Base-by-base conservation (phyloP, 2,797 vertebrate species). In the Rhynchotus rufescens region DNA sequence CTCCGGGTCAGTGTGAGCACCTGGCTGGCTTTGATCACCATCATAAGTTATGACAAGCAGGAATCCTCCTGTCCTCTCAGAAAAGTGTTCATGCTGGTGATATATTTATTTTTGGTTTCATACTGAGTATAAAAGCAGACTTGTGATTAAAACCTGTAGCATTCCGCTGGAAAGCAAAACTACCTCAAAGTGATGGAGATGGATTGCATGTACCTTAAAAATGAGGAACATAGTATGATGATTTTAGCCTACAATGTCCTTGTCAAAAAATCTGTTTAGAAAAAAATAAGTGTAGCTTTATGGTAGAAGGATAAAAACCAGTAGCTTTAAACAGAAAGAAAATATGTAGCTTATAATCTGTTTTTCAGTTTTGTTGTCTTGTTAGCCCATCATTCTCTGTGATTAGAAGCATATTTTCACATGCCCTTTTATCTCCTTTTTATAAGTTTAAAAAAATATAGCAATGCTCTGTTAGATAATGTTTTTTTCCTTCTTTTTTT, bases 11-110 rank as follows among this genome's bases (percentile, higher is more conserved):
- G 49, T 71, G 80, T 34, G 66, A 91, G 47, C 77, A 94, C 76
- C 85, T 90, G 87, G 45, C n/a, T 84, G 40, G 20, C 87, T 97
- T 96, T 96, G 95, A 94, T 96, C 91, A 89, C 54, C 57, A 56
- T 94, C 92, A 93, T 88, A 92, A 95, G 76, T 89, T 94, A 93
- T 91, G 94, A 94, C 91, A 96, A 94, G 73, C 72, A 96, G 81
- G 32, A 87, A 92, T 95, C 72, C 67, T 93, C 89, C 81, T 92
- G 83, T 92, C 93, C 79, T 95, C 71, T 61, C 87, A 80, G 82
- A 89, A 95, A 88, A 86, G 30, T 87, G 74, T 76, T 95, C 90
- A 83, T 0, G 10, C 72, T 94, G 91, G 28, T 60, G 62, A 42
- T 85, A 79, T 92, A 96, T 95, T 92, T 95, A 90, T 94, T 84